These are phyloP conservation scores for Bothrops jararaca DNA, from an alignment of 2,113 vertebrate species.

Conservation along the genomic window DNA sequence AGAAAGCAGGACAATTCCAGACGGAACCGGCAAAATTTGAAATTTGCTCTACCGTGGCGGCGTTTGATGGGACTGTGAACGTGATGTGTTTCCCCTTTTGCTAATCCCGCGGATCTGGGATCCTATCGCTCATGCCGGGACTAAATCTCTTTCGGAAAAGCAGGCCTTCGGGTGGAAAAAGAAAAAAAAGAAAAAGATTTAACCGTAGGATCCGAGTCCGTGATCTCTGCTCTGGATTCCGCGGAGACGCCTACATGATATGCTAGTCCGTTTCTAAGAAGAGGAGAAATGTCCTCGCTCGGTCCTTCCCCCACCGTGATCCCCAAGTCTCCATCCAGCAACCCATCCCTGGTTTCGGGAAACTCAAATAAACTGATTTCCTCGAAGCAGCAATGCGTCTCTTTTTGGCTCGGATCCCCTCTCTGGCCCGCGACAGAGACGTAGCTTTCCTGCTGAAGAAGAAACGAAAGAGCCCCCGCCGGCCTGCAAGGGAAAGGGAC, in stretches of 20 bases:
- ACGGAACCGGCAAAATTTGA: neutral
- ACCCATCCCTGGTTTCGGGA: neutral
- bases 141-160: neutral
- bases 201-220: neutral
- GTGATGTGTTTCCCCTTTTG: neutral
- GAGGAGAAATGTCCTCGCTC: neutral
- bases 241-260: no score
- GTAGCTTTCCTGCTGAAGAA: neutral
- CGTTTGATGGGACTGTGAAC: neutral
- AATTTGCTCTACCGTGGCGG: neutral
- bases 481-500: neutral
- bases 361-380: neutral
- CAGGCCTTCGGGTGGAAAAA: neutral
- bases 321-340: neutral
- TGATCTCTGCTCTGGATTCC: neutral
- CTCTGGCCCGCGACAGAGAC: neutral
- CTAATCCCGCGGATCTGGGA: neutral
- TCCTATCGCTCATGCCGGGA: neutral
- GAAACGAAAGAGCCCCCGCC: neutral
- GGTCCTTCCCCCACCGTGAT: neutral
- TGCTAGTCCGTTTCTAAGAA: neutral
- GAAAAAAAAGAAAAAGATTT: no score
- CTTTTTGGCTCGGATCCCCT: neutral
- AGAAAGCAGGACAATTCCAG: neutral
- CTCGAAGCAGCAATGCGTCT: neutral